Evolutionary conservation across 2,113 vertebrate genomes (phyloP), one percentile per base, ranked within the genome.

Genomic region (Gnathonemus longibarbis): DNA sequence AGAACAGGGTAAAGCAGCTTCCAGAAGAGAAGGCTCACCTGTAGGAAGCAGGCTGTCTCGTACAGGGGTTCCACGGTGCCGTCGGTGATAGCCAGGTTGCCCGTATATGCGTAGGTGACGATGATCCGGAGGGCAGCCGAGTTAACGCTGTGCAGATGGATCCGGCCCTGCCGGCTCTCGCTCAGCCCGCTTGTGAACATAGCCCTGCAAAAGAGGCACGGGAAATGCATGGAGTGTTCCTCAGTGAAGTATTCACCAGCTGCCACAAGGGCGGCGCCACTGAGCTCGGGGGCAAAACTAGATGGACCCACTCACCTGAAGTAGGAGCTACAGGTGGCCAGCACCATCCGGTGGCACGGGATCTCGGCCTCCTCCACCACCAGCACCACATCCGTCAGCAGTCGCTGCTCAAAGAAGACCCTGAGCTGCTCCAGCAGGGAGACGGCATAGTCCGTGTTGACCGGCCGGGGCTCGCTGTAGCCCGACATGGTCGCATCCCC

Each of bases 181-280:
- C 98, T 99, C 15, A 99, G 96, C 91, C 98, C 98, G 0, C 98
- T 98, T 98, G 98, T 98, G 94, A 99, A 99, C 98, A 99, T 99
- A 35, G 98, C 98, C 95, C 98, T 99, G 89, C 19, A 24, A 24
- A 42, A 91, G 83, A 80, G 84, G 35, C 48, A 49, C 15, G 39
- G 85, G 19, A 66, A 74, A 52, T n/a, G 19, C 84, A 39, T 27
- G 58, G 58, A 27, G n/a, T n/a, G 9, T 27, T 66, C 9, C n/a
- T 66, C 58, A 10, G 58, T 66, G 24, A 27, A 31, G 62, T 70
- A 70, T 11, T 11, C 62, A 31, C n/a, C n/a, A 15, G 62, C n/a
- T 70, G 62, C 62, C 80, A 85, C 80, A 50, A 45, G 83, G 45
- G 21, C 21, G 19, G 45, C 7, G 19, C 83, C 45, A 48, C 83